Conservation (phyloP, 2,797 vertebrate species). For the Decapterus maruadsi region DNA sequence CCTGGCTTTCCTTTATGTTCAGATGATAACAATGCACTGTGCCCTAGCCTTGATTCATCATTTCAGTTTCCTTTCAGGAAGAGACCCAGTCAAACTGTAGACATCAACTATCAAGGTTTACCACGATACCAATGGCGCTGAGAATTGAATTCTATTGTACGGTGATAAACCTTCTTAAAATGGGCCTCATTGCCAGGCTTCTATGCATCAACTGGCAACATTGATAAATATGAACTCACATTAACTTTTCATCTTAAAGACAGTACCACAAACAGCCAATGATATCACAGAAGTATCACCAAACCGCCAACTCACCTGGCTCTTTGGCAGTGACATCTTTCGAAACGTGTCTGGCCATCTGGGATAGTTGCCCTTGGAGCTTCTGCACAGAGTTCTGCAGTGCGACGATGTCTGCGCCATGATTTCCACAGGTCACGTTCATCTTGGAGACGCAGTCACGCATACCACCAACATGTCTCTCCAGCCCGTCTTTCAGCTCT, state of each 20-base stretch:
- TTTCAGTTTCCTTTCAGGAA: not conserved
- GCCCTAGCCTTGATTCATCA: not conserved
- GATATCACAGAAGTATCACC: not conserved
- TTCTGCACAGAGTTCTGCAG: conserved; percentile 88
- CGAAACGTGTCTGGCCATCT: conserved; percentile 83
- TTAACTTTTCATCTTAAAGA: not conserved
- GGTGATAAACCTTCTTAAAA: not conserved
- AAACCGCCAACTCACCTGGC: conserved; percentile 80
- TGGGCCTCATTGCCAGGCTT: not conserved
- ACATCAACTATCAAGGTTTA: not conserved
- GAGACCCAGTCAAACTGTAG: not conserved
- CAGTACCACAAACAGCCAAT: not conserved
- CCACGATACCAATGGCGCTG: too few species aligned
- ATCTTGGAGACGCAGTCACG: conserved; percentile 85
- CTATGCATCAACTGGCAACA: conserved; percentile 2
- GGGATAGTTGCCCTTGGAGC: conserved; percentile 87
- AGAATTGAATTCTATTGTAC: not conserved
- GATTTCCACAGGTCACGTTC: conserved; percentile 87
- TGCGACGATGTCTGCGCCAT: conserved; percentile 86
- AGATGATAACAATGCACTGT: not conserved
- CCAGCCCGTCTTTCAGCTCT: conserved; percentile 88
- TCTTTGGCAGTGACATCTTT: conserved; percentile 82
- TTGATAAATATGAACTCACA: not conserved
- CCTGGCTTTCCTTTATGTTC: not conserved
- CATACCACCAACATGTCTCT: conserved; percentile 86